These are phyloP conservation scores for Pomacea maculata DNA, from an alignment of 1,140 invertebrate species.

Conservation along the genomic window DNA sequence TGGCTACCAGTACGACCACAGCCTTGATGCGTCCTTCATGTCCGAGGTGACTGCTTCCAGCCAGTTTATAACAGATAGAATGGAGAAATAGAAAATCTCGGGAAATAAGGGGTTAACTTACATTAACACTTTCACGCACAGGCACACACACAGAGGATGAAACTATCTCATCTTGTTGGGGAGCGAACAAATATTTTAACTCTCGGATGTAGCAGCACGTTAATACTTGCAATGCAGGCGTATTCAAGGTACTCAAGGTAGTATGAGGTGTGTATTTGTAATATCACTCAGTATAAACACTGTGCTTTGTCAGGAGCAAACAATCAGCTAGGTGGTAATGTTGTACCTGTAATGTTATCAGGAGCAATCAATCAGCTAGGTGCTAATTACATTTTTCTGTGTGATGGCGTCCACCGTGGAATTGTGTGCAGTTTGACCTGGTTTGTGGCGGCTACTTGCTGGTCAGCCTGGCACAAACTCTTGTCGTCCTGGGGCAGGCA, in stretches of 20 bases:
- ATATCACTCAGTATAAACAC: not conserved
- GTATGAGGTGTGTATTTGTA: not conserved
- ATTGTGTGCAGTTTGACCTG: conserved; percentile 41
- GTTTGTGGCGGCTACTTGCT: conserved; percentile 46
- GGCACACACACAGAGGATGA: not conserved
- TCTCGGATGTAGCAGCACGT: no score
- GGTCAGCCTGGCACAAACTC: conserved; percentile 42
- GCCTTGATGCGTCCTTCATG: no score
- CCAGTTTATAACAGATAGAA: no score
- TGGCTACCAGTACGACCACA: no score
- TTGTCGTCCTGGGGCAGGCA: conserved; percentile 44
- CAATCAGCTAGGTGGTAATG: not conserved
- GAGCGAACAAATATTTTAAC: not conserved
- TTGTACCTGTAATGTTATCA: no score
- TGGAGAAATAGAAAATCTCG: no score
- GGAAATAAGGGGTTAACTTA: not conserved
- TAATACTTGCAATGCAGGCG: no score
- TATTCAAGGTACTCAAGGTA: no score
- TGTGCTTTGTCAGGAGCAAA: not conserved
- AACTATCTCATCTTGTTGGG: not conserved
- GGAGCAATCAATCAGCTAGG: no score
- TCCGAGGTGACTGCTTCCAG: no score
- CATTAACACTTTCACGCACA: not conserved
- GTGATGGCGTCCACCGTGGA: no score
- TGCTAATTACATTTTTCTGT: not conserved